Base-by-base conservation (phyloP, 2,797 vertebrate genomes). In the Acanthis flammea region DNA sequence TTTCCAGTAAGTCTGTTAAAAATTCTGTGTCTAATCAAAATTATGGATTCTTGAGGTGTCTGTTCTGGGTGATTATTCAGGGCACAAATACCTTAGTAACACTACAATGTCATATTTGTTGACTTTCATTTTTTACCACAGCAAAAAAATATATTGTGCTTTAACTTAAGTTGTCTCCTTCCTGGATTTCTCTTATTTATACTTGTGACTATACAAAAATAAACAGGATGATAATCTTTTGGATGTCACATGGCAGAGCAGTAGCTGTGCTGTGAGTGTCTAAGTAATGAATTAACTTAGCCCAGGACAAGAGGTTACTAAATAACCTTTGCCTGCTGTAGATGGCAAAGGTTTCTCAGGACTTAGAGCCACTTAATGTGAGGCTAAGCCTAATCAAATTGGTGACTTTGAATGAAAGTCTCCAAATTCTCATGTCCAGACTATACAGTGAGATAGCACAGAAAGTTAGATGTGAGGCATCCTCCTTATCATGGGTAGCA, bases 401-500 rank as follows among this genome's bases (percentile, higher is more conserved):
- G 0, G 17, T 68, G 27, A 68, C 7, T 81, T 51, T 72, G n/a
- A 80, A 71, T 83, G 47, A 62, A 91, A 27, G 35, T 37, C 57
- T 94, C 51, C 61, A 87, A 48, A 70, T 60, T 78, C 51, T 81
- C 31, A 2, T 39, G 41, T 41, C 25, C 42, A 96, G 88, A 91
- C 93, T 89, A 93, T 24, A 95, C 78, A 95, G 27, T 18, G 65
- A 85, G 93, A 94, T 96, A 96, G 31, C 74, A 70, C 17, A 19
- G 58, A 79, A 89, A 78, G 55, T 71, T 61, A 77, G 66, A 91
- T 77, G 45, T 22, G 41, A 58, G 47, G 75, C 13, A 6, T 76
- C 86, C 48, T 85, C 28, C 51, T 94, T 95, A 92, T 94, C 91
- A 51, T 0, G 25, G 35, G 10, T 86, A 80, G 28, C 25, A 12